Conservation (phyloP, 2,888 invertebrate genomes). For the Lochmaea capreae region DNA sequence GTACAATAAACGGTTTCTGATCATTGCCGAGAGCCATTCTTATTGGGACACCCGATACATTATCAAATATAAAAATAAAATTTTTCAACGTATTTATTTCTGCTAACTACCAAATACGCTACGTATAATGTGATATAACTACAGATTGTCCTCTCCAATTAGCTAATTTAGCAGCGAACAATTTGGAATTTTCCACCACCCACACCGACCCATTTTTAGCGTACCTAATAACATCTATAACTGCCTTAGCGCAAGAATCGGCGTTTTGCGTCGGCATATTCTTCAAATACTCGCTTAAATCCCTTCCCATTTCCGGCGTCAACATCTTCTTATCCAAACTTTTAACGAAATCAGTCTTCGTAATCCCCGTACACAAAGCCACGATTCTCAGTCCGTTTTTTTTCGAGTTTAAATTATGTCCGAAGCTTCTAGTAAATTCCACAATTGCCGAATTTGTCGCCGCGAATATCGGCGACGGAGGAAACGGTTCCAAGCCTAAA, state of each 20-base stretch:
- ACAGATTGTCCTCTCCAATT: slow-evolving; percentile 46
- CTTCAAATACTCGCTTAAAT: slow-evolving; percentile 47
- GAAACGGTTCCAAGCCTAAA: slow-evolving; percentile 64
- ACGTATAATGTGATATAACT: slow-evolving; percentile 46
- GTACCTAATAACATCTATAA: slow-evolving; percentile 57
- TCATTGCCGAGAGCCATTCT: too few relatives aligned
- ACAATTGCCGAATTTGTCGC: slow-evolving; percentile 64
- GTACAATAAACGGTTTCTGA: too few relatives aligned
- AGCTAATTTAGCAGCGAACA: slow-evolving; percentile 53
- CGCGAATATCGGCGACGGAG: slow-evolving; percentile 66
- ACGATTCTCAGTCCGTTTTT: slow-evolving; percentile 62
- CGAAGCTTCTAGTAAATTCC: slow-evolving; percentile 60
- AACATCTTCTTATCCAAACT: slow-evolving; percentile 52
- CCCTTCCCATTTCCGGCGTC: slow-evolving; percentile 49
- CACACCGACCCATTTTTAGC: slow-evolving; percentile 60
- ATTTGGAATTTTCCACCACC: slow-evolving; percentile 59
- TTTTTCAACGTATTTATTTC: not conserved
- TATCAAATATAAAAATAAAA: not conserved
- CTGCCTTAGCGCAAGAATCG: slow-evolving; percentile 57
- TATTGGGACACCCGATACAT: too few relatives aligned
- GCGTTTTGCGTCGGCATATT: slow-evolving; percentile 55
- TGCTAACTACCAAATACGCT: not conserved
- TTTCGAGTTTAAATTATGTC: slow-evolving; percentile 56
- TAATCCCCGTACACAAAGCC: slow-evolving; percentile 62
- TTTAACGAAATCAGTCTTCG: slow-evolving; percentile 60